phyloP scores from a whole-genome alignment of 1,140 invertebrate genomes.

The Papilio machaon region DNA sequence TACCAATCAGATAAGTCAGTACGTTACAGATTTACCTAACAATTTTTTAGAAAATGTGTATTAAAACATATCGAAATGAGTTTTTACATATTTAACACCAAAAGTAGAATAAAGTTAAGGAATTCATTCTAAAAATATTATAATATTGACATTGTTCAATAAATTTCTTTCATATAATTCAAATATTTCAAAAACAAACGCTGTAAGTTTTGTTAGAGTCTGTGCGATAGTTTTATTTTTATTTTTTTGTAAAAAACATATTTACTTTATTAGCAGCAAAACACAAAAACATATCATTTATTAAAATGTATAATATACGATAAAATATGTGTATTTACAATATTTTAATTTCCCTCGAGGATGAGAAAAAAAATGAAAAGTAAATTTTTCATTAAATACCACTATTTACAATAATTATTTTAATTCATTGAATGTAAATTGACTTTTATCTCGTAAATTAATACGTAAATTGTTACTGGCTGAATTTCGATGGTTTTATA shows the following conservation, averaged over 20 bases:
- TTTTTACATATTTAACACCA: constrained; percentile 53
- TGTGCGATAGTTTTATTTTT: not conserved
- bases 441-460: not conserved
- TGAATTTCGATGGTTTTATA: not conserved
- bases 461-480: not conserved
- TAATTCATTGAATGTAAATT: not conserved
- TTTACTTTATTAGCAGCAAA: not conserved
- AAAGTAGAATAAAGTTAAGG: constrained; percentile 70
- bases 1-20: not conserved
- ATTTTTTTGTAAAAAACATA: not conserved
- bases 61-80: constrained; percentile 41
- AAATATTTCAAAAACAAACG: not conserved
- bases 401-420: not conserved
- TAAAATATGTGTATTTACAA: not conserved
- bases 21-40: constrained; percentile 27
- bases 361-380: not conserved
- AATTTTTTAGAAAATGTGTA: constrained; percentile 41
- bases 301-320: not conserved
- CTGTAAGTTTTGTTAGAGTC: not conserved
- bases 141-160: not conserved
- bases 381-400: no score
- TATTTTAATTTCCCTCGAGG: not conserved
- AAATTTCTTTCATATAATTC: constrained; percentile 7
- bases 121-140: constrained; percentile 28
- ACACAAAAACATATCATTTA: not conserved